Conservation (phyloP, 2,113 vertebrate species). For the Rhinoptilus africanus region DNA sequence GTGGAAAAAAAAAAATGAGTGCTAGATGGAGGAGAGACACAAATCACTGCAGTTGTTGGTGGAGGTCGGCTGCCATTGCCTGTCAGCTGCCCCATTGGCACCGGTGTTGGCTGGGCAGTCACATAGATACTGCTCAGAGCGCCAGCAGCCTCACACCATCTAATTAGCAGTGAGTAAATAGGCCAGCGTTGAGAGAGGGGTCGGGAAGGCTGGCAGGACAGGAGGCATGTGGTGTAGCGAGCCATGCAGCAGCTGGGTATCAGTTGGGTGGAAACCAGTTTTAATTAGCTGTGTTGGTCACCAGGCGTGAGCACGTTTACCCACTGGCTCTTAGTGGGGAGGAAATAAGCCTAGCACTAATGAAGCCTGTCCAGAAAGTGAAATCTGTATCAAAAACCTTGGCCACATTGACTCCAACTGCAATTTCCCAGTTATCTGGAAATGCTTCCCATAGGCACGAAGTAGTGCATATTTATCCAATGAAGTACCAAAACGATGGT, state of each 20-base stretch:
- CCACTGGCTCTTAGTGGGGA: background rate
- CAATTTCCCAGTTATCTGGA: background rate
- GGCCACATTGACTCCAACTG: rapidly evolving
- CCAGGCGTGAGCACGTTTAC: rapidly evolving
- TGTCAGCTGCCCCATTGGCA: rapidly evolving
- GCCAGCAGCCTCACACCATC: background rate
- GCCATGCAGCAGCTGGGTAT: background rate
- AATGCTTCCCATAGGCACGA: rapidly evolving
- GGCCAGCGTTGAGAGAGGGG: background rate
- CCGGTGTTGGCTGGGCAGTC: background rate
- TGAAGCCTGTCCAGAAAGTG: background rate
- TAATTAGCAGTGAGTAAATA: background rate
- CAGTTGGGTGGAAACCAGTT: background rate
- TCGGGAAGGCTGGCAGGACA: background rate
- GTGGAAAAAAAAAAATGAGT: background rate
- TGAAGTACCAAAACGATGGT: background rate
- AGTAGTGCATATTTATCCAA: background rate
- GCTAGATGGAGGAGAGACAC: background rate
- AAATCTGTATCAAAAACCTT: background rate
- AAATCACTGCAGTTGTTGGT: background rate
- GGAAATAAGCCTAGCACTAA: background rate
- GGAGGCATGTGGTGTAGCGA: background rate
- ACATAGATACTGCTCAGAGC: background rate
- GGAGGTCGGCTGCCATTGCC: background rate
- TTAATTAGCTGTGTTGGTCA: background rate